Evolutionary conservation across 2,888 invertebrate species (phyloP), one percentile per base, ranked within the genome.

Genomic region (Tetranychus truncatus): DNA sequence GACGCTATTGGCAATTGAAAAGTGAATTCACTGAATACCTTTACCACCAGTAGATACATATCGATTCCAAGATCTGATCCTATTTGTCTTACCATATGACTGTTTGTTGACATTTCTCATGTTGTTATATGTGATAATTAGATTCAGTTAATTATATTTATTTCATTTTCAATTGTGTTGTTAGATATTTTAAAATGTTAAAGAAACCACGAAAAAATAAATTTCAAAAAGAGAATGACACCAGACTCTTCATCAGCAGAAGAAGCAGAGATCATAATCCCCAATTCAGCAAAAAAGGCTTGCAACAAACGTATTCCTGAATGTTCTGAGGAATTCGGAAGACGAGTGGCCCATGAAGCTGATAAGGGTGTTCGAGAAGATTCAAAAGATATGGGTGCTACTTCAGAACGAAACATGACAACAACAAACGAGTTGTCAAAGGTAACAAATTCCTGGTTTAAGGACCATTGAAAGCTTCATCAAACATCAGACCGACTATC

Each of bases 401-500:
- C 97, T 0, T 90, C 95, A 0, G 88, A 88, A 8, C n/a, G n/a
- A 86, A 92, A 79, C 91, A 97, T 74, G 97, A 34, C 34, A 34
- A 99, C 81, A 6, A 15, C 55, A 15, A 15, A 7, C 97, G 99
- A 0, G 94, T 94, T 11, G 24, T n/a, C 11, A 21, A 20, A 20
- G 24, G 6, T 69, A 24, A 24, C 81, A 83, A 86, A 0, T 66
- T 20, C 8, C 66, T 18, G 18, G 5, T 11, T 8, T 24, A 91
- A 82, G 95, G 97, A 0, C 99, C 99, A 0, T 94, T 99, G 67
- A 84, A 99, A 80, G 97, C 97, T 0, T 96, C 97, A 0, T 77
- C 78, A 24, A 79, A 79, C 75, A 78, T 79, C 4, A 76, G 79
- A 73, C 90, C 96, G 1, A 97, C 97, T 0, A 96, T 99, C 78